Percentiles rank a stretch among this genome's conserved stretches.
Conservation (phyloP, 2,888 invertebrate genomes). For the Onthophagus sagittarius region DNA sequence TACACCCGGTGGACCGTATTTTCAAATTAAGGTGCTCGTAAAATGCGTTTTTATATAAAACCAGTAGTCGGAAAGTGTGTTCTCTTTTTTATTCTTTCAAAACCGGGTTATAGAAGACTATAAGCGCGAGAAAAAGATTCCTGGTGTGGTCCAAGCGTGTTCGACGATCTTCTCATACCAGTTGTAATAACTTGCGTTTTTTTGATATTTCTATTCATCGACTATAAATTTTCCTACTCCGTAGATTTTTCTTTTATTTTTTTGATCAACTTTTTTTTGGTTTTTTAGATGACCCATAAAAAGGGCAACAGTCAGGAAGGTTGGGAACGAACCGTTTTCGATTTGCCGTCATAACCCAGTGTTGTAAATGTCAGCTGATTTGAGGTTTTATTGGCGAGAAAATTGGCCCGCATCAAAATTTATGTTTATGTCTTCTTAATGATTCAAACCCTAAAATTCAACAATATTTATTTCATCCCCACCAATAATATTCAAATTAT, state of each 20-base stretch:
- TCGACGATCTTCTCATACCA: constrained; percentile 1
- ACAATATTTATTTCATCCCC: neutral
- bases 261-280: neutral
- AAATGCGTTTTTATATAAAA: constrained; percentile 48
- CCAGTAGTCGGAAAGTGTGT: constrained; percentile 43
- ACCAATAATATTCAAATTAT: neutral
- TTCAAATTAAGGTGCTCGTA: constrained; percentile 48
- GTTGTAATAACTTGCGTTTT: no score
- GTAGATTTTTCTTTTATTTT: neutral
- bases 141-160: neutral
- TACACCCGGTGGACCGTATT: constrained; percentile 43
- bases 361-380: neutral
- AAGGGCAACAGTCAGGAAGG: neutral
- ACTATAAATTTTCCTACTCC: neutral
- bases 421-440: neutral
- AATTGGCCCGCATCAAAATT: neutral
- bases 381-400: neutral
- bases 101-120: constrained; percentile 22
- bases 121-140: constrained; percentile 1
- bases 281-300: neutral
- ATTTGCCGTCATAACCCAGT: neutral
- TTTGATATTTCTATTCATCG: neutral
- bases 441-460: neutral
- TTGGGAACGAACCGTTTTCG: neutral
- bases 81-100: neutral